Evolutionary conservation across 2,888 invertebrate genomes (phyloP).

Genomic region (Blomia tropicalis): DNA sequence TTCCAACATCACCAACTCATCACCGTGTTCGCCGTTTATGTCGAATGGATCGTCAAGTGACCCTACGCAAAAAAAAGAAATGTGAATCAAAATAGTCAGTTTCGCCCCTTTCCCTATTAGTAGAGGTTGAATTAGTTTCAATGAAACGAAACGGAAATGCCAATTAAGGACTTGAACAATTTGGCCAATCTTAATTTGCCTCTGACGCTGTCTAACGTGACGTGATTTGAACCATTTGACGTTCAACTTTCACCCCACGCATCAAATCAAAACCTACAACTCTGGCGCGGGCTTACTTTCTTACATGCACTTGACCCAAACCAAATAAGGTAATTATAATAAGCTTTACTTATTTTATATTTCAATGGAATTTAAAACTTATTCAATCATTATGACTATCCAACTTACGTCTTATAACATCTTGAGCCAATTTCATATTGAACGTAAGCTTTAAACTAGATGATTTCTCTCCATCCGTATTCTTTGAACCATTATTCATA

Average conservation of each 20-base stretch:
- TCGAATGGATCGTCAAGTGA: conserved; percentile 12
- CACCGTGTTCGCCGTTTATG: not conserved
- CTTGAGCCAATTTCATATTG: conserved; percentile 15
- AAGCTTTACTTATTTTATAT: not conserved
- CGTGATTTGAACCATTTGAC: not conserved
- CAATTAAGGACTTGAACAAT: not conserved
- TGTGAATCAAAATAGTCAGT: not conserved
- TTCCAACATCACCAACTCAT: not conserved
- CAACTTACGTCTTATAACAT: conserved; percentile 13
- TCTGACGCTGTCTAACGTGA: no score
- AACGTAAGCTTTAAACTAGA: conserved; percentile 1
- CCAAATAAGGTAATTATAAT: not conserved
- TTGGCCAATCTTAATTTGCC: not conserved
- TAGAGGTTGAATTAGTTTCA: not conserved
- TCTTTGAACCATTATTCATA: not conserved
- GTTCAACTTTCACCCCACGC: conserved; percentile 14
- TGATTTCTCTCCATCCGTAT: not conserved
- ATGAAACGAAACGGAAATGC: not conserved
- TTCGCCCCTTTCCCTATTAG: no score
- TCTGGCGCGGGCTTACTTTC: no score
- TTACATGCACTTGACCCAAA: not conserved
- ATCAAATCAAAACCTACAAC: no score
- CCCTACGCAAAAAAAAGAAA: not conserved
- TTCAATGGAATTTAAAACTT: not conserved
- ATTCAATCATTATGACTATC: not conserved